Evolutionary conservation across 2,113 vertebrate genomes (phyloP).

Genomic region (Nannospalax galili): DNA sequence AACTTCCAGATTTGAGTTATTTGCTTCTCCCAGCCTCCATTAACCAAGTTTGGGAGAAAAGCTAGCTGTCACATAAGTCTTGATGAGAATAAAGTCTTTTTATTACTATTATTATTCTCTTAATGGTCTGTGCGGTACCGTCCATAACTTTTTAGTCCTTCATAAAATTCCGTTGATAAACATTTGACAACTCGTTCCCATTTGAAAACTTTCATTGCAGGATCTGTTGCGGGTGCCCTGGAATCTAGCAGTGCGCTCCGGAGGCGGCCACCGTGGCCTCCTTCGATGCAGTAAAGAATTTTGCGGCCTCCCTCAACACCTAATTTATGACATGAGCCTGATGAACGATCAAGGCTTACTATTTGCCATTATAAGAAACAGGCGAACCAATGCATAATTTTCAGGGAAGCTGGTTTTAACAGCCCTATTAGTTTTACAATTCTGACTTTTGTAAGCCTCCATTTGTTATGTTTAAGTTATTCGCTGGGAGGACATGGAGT

Average conservation of each 20-base stretch:
- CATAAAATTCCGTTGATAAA: conserved; percentile 82
- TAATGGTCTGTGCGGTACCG: conserved; percentile 78
- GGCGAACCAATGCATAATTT: conserved; percentile 77
- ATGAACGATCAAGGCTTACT: conserved; percentile 68
- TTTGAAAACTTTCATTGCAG: conserved; percentile 71
- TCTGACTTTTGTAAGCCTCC: conserved; percentile 73
- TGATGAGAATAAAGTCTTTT: conserved; percentile 81
- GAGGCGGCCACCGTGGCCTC: background rate
- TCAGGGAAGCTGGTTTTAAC: conserved; percentile 80
- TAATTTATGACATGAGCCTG: conserved; percentile 65
- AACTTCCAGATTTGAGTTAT: conserved; percentile 69
- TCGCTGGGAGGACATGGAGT: conserved; percentile 44
- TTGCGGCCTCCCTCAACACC: conserved; percentile 4
- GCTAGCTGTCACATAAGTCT: conserved; percentile 77
- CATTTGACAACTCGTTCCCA: conserved; percentile 81
- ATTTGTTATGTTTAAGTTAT: conserved; percentile 79
- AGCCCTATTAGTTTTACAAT: conserved; percentile 81
- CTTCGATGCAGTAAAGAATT: conserved; percentile 24
- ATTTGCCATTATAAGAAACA: conserved; percentile 79
- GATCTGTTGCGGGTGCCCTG: background rate
- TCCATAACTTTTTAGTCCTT: conserved; percentile 83
- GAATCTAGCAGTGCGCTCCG: background rate
- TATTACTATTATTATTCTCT: conserved; percentile 82
- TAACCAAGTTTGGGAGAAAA: conserved; percentile 75
- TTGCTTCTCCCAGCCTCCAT: conserved; percentile 70